These are phyloP conservation scores for Muscicapa striata DNA, from an alignment of 2,797 vertebrate species.

Conservation along the genomic window DNA sequence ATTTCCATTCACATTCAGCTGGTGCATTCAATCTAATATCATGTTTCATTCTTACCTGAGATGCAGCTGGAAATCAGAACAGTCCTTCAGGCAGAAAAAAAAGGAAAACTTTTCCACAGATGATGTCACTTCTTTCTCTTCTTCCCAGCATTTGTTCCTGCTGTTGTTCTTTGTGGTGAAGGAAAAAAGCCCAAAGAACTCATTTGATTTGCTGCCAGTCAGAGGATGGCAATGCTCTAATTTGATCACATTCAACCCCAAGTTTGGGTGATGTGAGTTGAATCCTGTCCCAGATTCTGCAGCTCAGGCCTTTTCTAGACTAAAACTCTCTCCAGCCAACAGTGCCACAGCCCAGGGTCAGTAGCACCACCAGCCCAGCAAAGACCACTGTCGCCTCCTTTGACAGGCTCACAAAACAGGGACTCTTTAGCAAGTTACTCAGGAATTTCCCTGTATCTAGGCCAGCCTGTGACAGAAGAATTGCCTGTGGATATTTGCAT, in stretches of 20 bases:
- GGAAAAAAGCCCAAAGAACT: neutral
- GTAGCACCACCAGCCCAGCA: neutral
- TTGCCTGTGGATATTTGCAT: neutral
- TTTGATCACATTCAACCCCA: neutral
- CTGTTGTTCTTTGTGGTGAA: neutral
- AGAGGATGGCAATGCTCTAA: neutral
- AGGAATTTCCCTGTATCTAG: neutral
- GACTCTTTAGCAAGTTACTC: neutral
- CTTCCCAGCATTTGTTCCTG: neutral
- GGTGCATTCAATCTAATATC: neutral
- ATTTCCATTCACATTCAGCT: conserved; percentile 6
- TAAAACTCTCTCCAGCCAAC: neutral
- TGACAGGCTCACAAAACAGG: neutral
- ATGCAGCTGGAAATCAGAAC: conserved; percentile 23
- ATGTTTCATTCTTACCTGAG: conserved; percentile 33
- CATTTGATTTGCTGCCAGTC: neutral
- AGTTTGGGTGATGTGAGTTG: neutral
- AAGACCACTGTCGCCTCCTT: neutral
- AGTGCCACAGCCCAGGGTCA: neutral
- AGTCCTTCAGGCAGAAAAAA: neutral
- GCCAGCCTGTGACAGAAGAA: neutral
- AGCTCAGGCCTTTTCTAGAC: neutral
- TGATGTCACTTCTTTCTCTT: neutral
- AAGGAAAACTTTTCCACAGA: neutral
- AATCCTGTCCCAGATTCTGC: neutral